Base-by-base conservation (phyloP, 1,140 invertebrate species). In the Amyelois transitella region DNA sequence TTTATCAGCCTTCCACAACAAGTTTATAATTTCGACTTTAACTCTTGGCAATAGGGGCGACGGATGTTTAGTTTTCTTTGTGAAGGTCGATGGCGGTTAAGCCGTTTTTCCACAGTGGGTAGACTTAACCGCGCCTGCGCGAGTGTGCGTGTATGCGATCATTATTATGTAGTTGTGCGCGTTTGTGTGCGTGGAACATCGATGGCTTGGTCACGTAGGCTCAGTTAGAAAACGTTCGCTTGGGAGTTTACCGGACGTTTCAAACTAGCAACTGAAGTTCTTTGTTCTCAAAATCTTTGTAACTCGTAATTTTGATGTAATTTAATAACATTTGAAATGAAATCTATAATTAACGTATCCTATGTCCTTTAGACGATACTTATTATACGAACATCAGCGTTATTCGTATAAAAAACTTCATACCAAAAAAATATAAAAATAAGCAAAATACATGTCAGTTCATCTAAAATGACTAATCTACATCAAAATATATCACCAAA, bases 141-240 rank as follows among this genome's bases (percentile, higher is more conserved):
- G 14, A 54, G 77, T 86, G 80, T 83, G 80, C 54, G 77, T 77
- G 64, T 20, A 25, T 55, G 51, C 38, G 25, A 53, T 69, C 64
- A 72, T 75, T 59, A 60, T 60, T 69, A 70, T 61, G 64, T 60
- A 50, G 65, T 59, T 62, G 18, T 17, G 7, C 55, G 62, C 21
- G 51, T 7, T 18, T 66, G 70, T 80, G 76, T 81, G 75, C 55
- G 77, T 66, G 52, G 76, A 60, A 74, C 77, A 75, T 74, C 72
- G 74, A 38, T 38, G 32, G 58, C 65, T 75, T 74, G 78, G 81
- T 86, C 83, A 86, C 81, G 83, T 85, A 86, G 81, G 83, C 83
- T 78, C 77, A 68, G 66, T 64, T 69, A 69, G 62, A 58, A 56
- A 60, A 53, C 49, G 52, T 43, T 66, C 51, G 58, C 77, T 69